Conservation (phyloP, 2,113 vertebrate genomes). For the Ictalurus punctatus region DNA sequence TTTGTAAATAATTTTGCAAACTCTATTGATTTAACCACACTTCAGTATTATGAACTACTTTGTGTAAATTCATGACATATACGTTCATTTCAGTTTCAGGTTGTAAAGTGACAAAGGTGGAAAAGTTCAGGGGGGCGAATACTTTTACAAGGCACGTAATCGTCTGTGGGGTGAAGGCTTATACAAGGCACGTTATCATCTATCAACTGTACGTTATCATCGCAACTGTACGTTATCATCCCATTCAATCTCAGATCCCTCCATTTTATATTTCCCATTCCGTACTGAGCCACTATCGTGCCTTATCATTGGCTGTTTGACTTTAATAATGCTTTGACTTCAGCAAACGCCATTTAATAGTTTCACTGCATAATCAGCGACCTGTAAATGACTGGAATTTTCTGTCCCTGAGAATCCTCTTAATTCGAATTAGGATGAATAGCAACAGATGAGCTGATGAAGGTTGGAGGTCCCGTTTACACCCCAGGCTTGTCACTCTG, state of each 20-base stretch:
- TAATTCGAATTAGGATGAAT: conserved; percentile 42
- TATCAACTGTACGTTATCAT: neutral
- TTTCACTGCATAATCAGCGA: neutral
- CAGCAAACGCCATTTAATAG: neutral
- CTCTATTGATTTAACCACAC: neutral
- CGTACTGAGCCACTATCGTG: neutral
- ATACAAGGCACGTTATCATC: neutral
- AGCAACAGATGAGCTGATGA: conserved; percentile 10
- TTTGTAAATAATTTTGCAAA: neutral
- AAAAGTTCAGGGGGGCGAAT: neutral
- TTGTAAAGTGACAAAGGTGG: neutral
- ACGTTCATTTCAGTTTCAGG: neutral
- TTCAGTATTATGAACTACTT: neutral
- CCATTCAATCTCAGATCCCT: too few species aligned
- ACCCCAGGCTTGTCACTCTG: neutral
- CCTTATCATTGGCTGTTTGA: neutral
- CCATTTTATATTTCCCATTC: neutral
- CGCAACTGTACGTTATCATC: neutral
- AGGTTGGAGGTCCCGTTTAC: conserved; percentile 6
- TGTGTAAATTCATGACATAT: neutral
- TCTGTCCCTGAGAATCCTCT: conserved; percentile 27
- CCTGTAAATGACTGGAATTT: conserved; percentile 40
- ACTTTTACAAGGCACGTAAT: too few species aligned
- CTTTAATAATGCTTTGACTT: neutral
- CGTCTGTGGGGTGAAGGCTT: neutral